phyloP scores from a whole-genome alignment of 2,113 vertebrate species.

The Synchiropus splendidus region DNA sequence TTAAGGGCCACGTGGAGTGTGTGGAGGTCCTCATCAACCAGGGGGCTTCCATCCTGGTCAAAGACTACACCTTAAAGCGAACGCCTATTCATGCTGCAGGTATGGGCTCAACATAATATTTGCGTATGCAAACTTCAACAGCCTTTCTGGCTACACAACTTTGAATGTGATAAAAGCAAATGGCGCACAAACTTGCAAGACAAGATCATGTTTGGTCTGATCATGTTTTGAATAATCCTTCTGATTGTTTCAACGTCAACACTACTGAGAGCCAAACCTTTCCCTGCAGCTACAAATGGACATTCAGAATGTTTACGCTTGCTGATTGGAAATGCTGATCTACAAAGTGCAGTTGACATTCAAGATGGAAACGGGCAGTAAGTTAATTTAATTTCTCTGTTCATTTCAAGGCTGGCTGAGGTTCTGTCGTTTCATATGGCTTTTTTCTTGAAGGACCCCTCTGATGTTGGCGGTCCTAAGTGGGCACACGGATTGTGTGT shows the following conservation, averaged over 20 bases:
- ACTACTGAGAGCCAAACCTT: background rate
- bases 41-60: conserved; percentile 92
- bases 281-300: conserved; percentile 82
- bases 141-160: too few relatives aligned
- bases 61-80: conserved; percentile 90
- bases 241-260: too few relatives aligned
- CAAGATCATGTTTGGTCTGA: too few relatives aligned
- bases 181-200: too few relatives aligned
- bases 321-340: conserved; percentile 90
- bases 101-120: conserved; percentile 22
- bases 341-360: conserved; percentile 88
- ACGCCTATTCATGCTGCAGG: conserved; percentile 96
- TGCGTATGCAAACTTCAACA: background rate
- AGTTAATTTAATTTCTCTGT: conserved; percentile 36
- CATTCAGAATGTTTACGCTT: conserved; percentile 94
- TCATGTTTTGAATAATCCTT: too few relatives aligned
- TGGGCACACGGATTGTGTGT: conserved; percentile 93
- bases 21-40: conserved; percentile 96
- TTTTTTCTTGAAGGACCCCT: conserved; percentile 68
- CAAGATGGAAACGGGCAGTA: conserved; percentile 96
- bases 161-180: too few relatives aligned
- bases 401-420: too few relatives aligned
- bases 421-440: background rate
- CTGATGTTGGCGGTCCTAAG: conserved; percentile 95
- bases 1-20: conserved; percentile 94